Evolutionary conservation across 2,888 invertebrate genomes (phyloP).

Genomic region (Epirrhoe alternata): DNA sequence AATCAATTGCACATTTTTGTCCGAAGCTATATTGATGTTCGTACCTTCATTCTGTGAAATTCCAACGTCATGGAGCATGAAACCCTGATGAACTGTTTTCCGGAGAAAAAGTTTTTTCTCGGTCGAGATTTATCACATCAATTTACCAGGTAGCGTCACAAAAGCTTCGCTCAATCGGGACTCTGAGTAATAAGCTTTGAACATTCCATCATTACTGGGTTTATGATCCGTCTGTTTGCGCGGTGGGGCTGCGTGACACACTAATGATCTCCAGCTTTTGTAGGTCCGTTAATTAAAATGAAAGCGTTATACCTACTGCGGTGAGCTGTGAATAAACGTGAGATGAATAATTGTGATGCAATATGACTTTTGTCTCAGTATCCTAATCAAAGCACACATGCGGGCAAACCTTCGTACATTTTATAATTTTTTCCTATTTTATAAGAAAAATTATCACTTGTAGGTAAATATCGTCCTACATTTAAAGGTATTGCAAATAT

Average conservation of each 20-base stretch:
- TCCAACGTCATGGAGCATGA: background rate
- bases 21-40: background rate
- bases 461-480: no score
- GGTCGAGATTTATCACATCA: conserved; percentile 33
- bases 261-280: conserved; percentile 30
- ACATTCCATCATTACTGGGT: conserved; percentile 38
- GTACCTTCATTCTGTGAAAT: conserved; percentile 3
- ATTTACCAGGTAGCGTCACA: conserved; percentile 30
- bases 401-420: no score
- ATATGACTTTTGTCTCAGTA: background rate
- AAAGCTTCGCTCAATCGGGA: conserved; percentile 36
- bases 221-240: conserved; percentile 37
- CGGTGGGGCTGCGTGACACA: conserved; percentile 31
- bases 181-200: conserved; percentile 41
- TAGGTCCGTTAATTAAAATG: background rate
- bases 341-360: background rate
- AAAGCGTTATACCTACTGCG: background rate
- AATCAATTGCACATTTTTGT: background rate
- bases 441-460: no score
- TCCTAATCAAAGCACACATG: background rate
- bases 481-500: no score
- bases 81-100: conserved; percentile 14
- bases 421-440: no score
- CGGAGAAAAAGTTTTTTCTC: conserved; percentile 26
- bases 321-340: background rate